Evolutionary conservation across 2,888 invertebrate genomes (phyloP).

Genomic region (Vandiemenella viatica): DNA sequence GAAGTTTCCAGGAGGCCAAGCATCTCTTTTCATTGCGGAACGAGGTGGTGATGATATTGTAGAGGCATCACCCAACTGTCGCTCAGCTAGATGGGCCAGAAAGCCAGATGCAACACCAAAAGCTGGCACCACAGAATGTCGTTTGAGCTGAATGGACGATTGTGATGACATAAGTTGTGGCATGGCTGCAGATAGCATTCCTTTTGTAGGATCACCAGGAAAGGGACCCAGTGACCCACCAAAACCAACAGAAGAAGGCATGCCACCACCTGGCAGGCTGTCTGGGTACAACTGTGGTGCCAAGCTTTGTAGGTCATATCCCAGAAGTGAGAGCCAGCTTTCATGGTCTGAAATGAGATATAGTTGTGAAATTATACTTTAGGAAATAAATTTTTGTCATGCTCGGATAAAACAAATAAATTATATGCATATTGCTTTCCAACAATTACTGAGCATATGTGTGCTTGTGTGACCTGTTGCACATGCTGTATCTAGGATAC

Average conservation of each 20-base stretch:
- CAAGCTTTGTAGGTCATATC: constrained; percentile 69
- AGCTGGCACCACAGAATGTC: background rate
- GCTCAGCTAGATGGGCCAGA: constrained; percentile 61
- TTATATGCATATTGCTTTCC: no score
- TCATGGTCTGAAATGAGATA: constrained; percentile 51
- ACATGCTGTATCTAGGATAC: no score
- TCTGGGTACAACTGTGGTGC: constrained; percentile 74
- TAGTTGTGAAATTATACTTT: no score
- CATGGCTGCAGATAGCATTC: constrained; percentile 13
- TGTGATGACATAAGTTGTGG: constrained; percentile 11
- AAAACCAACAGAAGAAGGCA: constrained; percentile 28
- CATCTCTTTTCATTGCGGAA: constrained; percentile 65
- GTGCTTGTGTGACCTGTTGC: no score
- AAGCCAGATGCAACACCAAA: constrained; percentile 71
- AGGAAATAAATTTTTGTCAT: no score
- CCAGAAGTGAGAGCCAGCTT: constrained; percentile 71
- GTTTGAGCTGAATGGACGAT: constrained; percentile 11
- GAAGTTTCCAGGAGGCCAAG: constrained; percentile 41
- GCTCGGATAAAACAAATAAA: no score
- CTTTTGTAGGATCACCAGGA: background rate
- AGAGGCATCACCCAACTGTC: constrained; percentile 49
- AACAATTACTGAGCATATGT: no score
- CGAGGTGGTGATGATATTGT: constrained; percentile 44
- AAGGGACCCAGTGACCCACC: constrained; percentile 21
- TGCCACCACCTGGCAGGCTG: constrained; percentile 33